Conservation (phyloP, 2,797 vertebrate genomes). For the Sarcoramphus papa region DNA sequence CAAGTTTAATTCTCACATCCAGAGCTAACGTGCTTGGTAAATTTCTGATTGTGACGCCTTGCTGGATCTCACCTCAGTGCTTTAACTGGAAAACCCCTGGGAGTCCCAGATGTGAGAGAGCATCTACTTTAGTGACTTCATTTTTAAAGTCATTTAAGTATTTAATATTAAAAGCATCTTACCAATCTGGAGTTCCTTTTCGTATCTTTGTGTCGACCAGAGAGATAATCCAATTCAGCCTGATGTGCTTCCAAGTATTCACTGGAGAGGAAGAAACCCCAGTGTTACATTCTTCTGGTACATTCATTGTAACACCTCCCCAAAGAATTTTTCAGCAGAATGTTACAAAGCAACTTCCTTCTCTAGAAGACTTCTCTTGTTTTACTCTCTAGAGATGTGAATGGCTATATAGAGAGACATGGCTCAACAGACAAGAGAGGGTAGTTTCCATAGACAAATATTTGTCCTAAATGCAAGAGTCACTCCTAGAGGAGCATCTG, state of each 20-base stretch:
- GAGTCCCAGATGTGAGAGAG: background rate
- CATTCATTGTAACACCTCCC: too few species aligned
- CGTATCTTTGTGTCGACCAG: slow-evolving; percentile 84
- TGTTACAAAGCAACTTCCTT: background rate
- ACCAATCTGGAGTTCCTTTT: slow-evolving; percentile 94
- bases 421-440: background rate
- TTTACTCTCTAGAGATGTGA: background rate
- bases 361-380: background rate
- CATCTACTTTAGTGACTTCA: background rate
- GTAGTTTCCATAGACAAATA: background rate
- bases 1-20: background rate
- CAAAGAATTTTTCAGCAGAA: background rate
- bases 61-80: background rate
- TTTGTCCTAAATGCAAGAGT: background rate
- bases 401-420: background rate
- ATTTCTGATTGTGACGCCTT: background rate
- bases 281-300: background rate
- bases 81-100: background rate
- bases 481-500: background rate
- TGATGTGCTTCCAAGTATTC: slow-evolving; percentile 88
- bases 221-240: slow-evolving; percentile 88
- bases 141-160: background rate
- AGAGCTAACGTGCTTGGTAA: background rate
- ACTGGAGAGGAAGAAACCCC: slow-evolving; percentile 60
- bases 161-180: slow-evolving; percentile 41